A percentile compares a stretch with the other conserved stretches of the same genome.
phyloP scores from a whole-genome alignment of 1,140 invertebrate genomes.

The Drosophila insularis region DNA sequence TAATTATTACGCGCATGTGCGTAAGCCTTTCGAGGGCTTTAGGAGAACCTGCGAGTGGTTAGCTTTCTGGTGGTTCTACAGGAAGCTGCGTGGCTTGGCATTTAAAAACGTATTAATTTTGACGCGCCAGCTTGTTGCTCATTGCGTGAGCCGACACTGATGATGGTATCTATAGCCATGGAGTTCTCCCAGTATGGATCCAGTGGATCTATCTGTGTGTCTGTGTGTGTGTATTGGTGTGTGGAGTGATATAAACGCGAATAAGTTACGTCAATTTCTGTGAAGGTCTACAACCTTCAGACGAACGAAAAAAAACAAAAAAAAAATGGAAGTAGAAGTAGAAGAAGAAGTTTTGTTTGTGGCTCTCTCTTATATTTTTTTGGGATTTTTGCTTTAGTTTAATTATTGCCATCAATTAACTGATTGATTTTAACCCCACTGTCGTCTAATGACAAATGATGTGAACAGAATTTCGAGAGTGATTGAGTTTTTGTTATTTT shows the following conservation, averaged over 20 bases:
- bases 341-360: conserved; percentile 5
- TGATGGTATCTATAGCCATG: conserved; percentile 41
- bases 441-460: conserved; percentile 68
- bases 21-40: conserved; percentile 58
- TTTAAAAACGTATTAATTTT: conserved; percentile 81
- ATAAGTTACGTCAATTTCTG: conserved; percentile 75
- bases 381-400: conserved; percentile 47
- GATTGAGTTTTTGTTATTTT: conserved; percentile 7
- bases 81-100: conserved; percentile 77
- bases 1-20: conserved; percentile 78
- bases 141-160: conserved; percentile 54
- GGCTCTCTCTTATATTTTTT: not conserved
- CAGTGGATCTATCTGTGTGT: conserved; percentile 2
- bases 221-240: conserved; percentile 18
- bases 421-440: conserved; percentile 37
- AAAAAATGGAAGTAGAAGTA: not conserved
- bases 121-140: conserved; percentile 53
- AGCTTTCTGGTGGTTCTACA: conserved; percentile 41
- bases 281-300: conserved; percentile 74
- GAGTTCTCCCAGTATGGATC: conserved; percentile 26
- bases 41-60: conserved; percentile 18
- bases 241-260: conserved; percentile 72
- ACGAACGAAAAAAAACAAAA: not conserved
- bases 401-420: conserved; percentile 71
- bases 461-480: conserved; percentile 37